These are phyloP conservation scores for Pedetes capensis DNA, from an alignment of 2,113 vertebrate species.

Conservation along the genomic window DNA sequence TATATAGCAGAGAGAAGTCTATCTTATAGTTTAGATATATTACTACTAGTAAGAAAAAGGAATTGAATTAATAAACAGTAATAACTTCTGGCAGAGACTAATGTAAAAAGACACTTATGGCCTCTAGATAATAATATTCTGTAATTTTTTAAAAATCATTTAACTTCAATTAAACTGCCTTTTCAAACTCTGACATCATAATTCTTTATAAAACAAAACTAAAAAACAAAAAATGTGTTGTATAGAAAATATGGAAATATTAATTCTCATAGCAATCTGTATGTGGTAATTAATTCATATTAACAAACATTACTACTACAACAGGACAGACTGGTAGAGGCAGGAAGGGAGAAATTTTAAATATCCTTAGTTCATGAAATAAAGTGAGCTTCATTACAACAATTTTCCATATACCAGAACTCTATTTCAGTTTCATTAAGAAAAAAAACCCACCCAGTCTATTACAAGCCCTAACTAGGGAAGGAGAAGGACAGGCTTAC, in stretches of 20 bases:
- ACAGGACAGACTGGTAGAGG: neutral
- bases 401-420: neutral
- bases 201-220: neutral
- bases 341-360: neutral
- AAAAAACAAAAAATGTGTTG: neutral
- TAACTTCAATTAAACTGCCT: neutral
- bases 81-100: neutral
- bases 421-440: neutral
- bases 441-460: neutral
- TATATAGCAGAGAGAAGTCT: neutral
- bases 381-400: neutral
- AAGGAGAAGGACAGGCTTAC: neutral
- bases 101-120: neutral
- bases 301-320: neutral
- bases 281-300: neutral
- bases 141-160: neutral
- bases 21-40: conserved; percentile 9
- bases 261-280: neutral
- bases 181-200: neutral
- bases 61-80: neutral
- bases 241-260: neutral
- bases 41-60: neutral
- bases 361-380: neutral
- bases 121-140: neutral
- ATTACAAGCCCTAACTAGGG: rapidly evolving